phyloP scores from a whole-genome alignment of 2,113 vertebrate genomes.

The Dicrurus megarhynchus region DNA sequence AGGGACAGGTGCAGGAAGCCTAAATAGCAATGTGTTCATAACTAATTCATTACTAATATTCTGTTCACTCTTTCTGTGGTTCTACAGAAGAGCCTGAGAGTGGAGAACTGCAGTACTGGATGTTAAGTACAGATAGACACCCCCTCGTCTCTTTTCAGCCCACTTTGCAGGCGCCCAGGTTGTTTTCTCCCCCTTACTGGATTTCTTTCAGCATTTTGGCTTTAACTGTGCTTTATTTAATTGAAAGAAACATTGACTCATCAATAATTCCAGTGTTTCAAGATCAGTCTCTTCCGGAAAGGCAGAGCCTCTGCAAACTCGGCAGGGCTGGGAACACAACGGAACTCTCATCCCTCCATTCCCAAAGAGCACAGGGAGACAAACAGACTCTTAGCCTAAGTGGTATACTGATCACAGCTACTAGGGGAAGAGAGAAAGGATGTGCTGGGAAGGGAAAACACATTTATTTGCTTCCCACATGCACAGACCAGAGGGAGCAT shows the following conservation, averaged over 20 bases:
- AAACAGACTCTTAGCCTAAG: not conserved
- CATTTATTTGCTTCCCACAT: not conserved
- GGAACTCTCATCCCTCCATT: not conserved
- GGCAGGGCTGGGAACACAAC: accelerated
- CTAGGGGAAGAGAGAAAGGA: not conserved
- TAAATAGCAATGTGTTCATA: not conserved
- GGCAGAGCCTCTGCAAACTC: not conserved
- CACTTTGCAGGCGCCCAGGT: not conserved
- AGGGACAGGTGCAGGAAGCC: not conserved
- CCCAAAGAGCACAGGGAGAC: not conserved
- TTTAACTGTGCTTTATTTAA: not conserved
- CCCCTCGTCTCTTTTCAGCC: not conserved
- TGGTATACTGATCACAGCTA: not conserved
- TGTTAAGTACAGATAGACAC: not conserved
- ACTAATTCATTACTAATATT: not conserved
- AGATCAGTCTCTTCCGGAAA: not conserved
- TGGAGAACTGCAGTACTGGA: not conserved
- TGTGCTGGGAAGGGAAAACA: not conserved
- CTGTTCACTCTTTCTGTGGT: accelerated
- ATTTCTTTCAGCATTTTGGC: not conserved
- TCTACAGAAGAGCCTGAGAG: not conserved
- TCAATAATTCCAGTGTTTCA: not conserved
- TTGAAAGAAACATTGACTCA: not conserved
- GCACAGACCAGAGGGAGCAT: not conserved
- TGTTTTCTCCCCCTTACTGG: not conserved